Percentiles rank a stretch among this genome's conserved stretches.
phyloP scores from a whole-genome alignment of 2,888 invertebrate species.

The Rhagonycha fulva region DNA sequence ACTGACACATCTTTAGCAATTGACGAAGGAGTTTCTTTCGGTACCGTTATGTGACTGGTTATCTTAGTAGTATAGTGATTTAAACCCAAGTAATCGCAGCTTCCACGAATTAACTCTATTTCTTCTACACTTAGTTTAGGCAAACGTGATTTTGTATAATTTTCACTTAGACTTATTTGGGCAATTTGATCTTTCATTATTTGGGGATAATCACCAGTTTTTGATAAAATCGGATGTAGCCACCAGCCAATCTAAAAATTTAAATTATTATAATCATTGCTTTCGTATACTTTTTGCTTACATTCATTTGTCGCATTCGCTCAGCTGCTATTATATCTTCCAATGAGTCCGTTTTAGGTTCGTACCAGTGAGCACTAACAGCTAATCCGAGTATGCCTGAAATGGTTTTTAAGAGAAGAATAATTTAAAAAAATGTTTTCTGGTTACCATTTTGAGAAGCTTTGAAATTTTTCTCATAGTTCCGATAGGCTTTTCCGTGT shows the following conservation, averaged over 20 bases:
- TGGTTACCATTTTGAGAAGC: conserved; percentile 38
- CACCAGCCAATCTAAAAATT: conserved; percentile 55
- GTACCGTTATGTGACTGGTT: conserved; percentile 46
- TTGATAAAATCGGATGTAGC: conserved; percentile 56
- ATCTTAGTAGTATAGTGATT: conserved; percentile 65
- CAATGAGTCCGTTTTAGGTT: conserved; percentile 56
- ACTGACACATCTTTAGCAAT: conserved; percentile 56
- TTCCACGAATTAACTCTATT: conserved; percentile 55
- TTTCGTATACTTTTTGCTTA: conserved; percentile 46
- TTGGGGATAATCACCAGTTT: conserved; percentile 58
- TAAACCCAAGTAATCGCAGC: conserved; percentile 68
- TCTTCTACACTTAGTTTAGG: conserved; percentile 55
- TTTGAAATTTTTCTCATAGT: conserved; percentile 61
- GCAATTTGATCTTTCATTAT: conserved; percentile 55
- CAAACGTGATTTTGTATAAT: conserved; percentile 53
- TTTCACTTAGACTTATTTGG: conserved; percentile 53
- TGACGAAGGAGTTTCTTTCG: conserved; percentile 52
- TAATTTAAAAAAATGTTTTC: not conserved
- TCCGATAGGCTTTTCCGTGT: conserved; percentile 65
- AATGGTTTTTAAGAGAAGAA: conserved; percentile 52
- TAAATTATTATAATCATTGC: not conserved
- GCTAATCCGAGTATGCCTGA: conserved; percentile 66
- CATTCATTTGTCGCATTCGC: conserved; percentile 61
- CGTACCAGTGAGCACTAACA: conserved; percentile 60
- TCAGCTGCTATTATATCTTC: conserved; percentile 61